Evolutionary conservation across 2,888 invertebrate genomes (phyloP), one percentile per base, ranked within the genome.

Genomic region (Drosophila paracracens): DNA sequence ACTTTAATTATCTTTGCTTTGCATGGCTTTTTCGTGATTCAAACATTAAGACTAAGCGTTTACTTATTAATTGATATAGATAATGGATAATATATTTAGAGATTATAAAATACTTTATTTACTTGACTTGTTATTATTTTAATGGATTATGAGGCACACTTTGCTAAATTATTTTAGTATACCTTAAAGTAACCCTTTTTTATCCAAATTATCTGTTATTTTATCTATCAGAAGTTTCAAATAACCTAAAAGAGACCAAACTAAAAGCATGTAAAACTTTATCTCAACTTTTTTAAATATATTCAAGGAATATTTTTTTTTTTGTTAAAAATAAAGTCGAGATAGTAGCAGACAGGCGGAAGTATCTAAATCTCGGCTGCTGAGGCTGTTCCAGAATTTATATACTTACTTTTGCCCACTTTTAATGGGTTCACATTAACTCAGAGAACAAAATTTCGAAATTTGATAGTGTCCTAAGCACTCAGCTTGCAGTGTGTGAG

Each of bases 211-310:
- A 21, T 21, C 21, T 21, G 1, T 21, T 0, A 21, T 21, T 21
- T 21, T 21, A 21, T 21, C 21, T 79, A 72, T 76, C 65, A 76
- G 88, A 86, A 89, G 91, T 91, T 91, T 91, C 91, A 89, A 82
- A 84, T 83, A 89, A 82, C 71, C 74, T 79, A 82, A 88, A 66
- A 57, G 48, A 65, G 59, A 61, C 10, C 5, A 18, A 10, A 29
- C 2, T 50, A 60, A 70, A 76, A 69, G 21, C 27, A 54, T 72
- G 70, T 62, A 76, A 74, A 73, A 73, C 70, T 81, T 81, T 86
- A 31, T 35, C 6, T 7, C 76, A 65, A 59, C 72, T 57, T 62
- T 57, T 76, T 57, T 62, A 13, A 46, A 70, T 69, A 65, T 75
- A 73, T 75, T 75, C 66, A 54, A 63, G 53, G 60, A 46, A 38